Evolutionary conservation across 2,888 invertebrate species (phyloP).

Genomic region (Tipula vernalis): DNA sequence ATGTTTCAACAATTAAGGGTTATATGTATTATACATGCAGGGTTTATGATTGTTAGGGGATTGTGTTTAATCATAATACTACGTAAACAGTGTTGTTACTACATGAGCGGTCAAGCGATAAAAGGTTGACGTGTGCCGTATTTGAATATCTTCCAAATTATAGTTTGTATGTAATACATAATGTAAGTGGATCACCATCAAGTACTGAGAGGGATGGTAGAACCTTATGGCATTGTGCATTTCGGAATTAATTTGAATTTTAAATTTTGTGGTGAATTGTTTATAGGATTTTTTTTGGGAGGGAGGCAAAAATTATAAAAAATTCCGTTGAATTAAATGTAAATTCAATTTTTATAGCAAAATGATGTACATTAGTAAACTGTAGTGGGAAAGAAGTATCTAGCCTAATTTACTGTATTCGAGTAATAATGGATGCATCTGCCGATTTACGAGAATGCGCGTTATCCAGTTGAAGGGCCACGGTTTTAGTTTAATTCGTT

Average conservation of each 20-base stretch:
- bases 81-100: neutral
- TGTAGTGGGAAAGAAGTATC: no score
- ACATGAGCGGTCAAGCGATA: constrained; percentile 8
- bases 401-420: no score
- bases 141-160: constrained; percentile 4
- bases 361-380: neutral
- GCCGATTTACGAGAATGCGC: no score
- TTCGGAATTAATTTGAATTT: neutral
- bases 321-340: neutral
- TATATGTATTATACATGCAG: neutral
- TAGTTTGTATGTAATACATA: neutral
- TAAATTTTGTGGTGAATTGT: neutral
- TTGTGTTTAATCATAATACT: neutral
- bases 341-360: neutral
- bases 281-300: neutral
- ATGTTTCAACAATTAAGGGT: neutral
- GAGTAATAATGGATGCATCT: no score
- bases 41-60: neutral
- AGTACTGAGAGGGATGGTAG: neutral
- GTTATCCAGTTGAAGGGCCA: no score
- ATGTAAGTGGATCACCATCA: neutral
- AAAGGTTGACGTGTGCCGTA: constrained; percentile 6
- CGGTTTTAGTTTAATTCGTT: no score
- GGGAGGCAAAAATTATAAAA: neutral
- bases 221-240: neutral